These are phyloP conservation scores for Rhinella marina DNA, from an alignment of 2,797 vertebrate species.

Conservation along the genomic window DNA sequence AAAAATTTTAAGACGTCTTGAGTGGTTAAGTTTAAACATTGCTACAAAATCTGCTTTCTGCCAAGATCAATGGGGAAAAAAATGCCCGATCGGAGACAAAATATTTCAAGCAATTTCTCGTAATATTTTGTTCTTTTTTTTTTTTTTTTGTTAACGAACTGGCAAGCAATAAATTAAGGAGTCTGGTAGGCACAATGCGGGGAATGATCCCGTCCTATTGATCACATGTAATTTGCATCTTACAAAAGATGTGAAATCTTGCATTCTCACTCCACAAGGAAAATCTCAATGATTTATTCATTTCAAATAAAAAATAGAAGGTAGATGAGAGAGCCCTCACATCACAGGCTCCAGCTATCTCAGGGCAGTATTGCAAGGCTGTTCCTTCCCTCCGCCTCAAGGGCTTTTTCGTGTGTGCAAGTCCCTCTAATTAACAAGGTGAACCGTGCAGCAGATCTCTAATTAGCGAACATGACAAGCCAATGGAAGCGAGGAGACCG, in stretches of 20 bases:
- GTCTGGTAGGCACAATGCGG: conserved; percentile 82
- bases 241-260: conserved; percentile 90
- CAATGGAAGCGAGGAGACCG: conserved; percentile 89
- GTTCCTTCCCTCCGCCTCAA: conserved; percentile 78
- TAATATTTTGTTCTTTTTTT: conserved; percentile 53
- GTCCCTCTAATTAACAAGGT: conserved; percentile 99
- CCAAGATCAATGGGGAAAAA: conserved; percentile 70
- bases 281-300: conserved; percentile 99
- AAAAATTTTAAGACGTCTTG: conserved; percentile 70
- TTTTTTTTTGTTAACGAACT: conserved; percentile 68
- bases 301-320: conserved; percentile 97
- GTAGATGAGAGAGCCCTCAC: conserved; percentile 95
- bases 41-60: conserved; percentile 57
- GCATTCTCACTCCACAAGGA: conserved; percentile 92
- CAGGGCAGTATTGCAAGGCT: conserved; percentile 91
- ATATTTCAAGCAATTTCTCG: conserved; percentile 69
- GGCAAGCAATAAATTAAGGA: conserved; percentile 79
- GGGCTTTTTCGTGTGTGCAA: conserved; percentile 88
- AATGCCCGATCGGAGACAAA: conserved; percentile 67
- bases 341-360: conserved; percentile 93
- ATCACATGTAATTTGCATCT: conserved; percentile 97
- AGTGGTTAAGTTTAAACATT: conserved; percentile 66
- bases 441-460: conserved; percentile 97
- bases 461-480: conserved; percentile 99
- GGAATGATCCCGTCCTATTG: conserved; percentile 87